Percentiles rank a stretch among this genome's conserved stretches.
Conservation (phyloP, 2,113 vertebrate genomes). For the Pterophyllum scalare region DNA sequence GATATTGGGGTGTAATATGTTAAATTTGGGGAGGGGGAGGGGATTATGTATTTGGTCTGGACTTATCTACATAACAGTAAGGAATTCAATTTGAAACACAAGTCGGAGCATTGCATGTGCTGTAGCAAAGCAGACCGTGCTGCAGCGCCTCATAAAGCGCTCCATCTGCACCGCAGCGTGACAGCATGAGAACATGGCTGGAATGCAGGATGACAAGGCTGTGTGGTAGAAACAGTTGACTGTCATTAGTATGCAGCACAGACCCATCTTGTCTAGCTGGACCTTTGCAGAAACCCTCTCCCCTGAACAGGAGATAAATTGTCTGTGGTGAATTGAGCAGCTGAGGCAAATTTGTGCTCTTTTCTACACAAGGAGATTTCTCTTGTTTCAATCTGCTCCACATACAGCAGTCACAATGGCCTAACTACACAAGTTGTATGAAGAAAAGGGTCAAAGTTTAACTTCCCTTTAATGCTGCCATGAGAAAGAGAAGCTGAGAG, state of each 20-base stretch:
- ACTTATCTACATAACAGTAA: constrained; percentile 39
- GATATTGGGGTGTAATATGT: background rate
- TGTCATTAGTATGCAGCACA: constrained; percentile 75
- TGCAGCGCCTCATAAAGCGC: constrained; percentile 30
- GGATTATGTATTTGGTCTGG: background rate
- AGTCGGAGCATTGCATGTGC: background rate
- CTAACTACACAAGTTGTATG: constrained; percentile 12
- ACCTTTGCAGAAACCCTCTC: constrained; percentile 65
- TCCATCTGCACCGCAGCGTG: constrained; percentile 56
- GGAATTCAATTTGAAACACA: constrained; percentile 42
- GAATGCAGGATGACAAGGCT: constrained; percentile 71
- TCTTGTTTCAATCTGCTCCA: constrained; percentile 26
- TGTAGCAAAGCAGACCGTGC: background rate
- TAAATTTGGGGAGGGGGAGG: background rate
- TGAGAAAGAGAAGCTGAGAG: constrained; percentile 43
- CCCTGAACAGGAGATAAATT: constrained; percentile 69
- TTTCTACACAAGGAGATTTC: constrained; percentile 33
- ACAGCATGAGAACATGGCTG: constrained; percentile 66
- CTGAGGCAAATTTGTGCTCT: constrained; percentile 60
- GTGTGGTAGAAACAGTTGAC: constrained; percentile 54
- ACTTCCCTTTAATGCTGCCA: constrained; percentile 28
- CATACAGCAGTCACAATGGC: constrained; percentile 11
- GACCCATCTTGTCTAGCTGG: constrained; percentile 65
- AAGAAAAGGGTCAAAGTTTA: constrained; percentile 37
- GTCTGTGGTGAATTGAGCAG: constrained; percentile 63